Evolutionary conservation across 2,888 invertebrate species (phyloP).

Genomic region (Orthosia gothica): DNA sequence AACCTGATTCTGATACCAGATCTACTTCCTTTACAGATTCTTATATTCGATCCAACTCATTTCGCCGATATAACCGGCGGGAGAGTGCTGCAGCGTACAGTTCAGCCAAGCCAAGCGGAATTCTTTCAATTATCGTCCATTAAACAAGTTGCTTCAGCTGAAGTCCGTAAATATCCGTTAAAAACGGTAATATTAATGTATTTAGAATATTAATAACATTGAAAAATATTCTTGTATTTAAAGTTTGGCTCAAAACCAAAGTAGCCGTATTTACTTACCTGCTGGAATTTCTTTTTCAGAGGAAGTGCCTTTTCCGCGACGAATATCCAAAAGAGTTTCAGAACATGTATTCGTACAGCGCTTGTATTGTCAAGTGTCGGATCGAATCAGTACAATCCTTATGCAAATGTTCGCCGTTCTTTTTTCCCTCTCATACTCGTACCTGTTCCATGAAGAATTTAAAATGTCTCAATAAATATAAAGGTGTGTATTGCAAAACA

Average conservation of each 20-base stretch:
- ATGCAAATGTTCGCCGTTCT: constrained; percentile 92
- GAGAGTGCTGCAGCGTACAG: constrained; percentile 75
- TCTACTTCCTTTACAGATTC: constrained; percentile 71
- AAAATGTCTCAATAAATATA: constrained; percentile 88
- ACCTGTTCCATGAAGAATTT: constrained; percentile 81
- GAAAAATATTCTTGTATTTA: neutral
- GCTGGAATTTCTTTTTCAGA: constrained; percentile 21
- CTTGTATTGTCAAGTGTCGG: constrained; percentile 92
- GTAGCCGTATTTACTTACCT: neutral
- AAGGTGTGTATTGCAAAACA: constrained; percentile 80
- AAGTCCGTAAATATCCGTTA: constrained; percentile 81
- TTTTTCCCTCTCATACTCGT: constrained; percentile 79
- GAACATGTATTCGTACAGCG: constrained; percentile 91
- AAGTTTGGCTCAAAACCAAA: neutral
- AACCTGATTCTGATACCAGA: neutral
- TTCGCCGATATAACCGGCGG: constrained; percentile 82
- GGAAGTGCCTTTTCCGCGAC: constrained; percentile 48
- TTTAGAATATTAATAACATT: too few relatives aligned
- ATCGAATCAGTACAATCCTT: constrained; percentile 87
- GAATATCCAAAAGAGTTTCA: constrained; percentile 67
- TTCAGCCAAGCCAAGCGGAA: constrained; percentile 72
- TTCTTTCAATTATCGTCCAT: constrained; percentile 75
- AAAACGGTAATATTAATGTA: constrained; percentile 70
- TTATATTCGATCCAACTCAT: constrained; percentile 81
- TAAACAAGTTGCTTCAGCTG: constrained; percentile 79